Evolutionary conservation across 2,113 vertebrate species (phyloP).

Genomic region (Casuarius casuarius): DNA sequence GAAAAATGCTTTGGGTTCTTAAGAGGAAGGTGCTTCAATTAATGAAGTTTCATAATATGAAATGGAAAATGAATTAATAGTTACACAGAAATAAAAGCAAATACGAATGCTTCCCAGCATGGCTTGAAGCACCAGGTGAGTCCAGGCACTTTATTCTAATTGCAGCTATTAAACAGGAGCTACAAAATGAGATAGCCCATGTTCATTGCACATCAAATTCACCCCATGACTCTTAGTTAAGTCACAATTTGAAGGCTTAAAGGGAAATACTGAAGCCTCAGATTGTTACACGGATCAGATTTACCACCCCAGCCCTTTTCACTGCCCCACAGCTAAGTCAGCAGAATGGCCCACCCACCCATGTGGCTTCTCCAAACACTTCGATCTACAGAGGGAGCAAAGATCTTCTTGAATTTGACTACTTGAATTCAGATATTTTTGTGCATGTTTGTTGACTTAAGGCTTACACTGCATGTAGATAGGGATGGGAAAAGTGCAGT

Average conservation of each 20-base stretch:
- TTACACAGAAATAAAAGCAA: not conserved
- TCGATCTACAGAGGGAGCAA: too few species aligned
- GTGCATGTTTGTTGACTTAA: not conserved
- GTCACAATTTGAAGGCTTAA: not conserved
- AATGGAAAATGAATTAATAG: not conserved
- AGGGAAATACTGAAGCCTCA: not conserved
- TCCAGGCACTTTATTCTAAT: not conserved
- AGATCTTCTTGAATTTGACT: not conserved
- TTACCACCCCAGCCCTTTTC: not conserved
- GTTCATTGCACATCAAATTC: not conserved
- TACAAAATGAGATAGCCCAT: not conserved
- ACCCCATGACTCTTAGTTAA: not conserved
- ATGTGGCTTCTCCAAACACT: rapidly evolving
- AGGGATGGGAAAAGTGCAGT: not conserved
- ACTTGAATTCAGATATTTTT: not conserved
- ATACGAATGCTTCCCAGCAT: not conserved
- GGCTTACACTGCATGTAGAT: not conserved
- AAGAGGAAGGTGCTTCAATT: not conserved
- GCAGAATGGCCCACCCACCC: not conserved
- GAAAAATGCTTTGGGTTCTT: not conserved
- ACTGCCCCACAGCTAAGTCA: not conserved
- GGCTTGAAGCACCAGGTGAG: not conserved
- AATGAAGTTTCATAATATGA: not conserved
- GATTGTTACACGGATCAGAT: not conserved
- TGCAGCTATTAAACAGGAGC: not conserved